Percentiles rank a stretch among this genome's conserved stretches.
These are phyloP conservation scores for Drosophila leonis DNA, from an alignment of 2,888 invertebrate genomes.

Conservation along the genomic window DNA sequence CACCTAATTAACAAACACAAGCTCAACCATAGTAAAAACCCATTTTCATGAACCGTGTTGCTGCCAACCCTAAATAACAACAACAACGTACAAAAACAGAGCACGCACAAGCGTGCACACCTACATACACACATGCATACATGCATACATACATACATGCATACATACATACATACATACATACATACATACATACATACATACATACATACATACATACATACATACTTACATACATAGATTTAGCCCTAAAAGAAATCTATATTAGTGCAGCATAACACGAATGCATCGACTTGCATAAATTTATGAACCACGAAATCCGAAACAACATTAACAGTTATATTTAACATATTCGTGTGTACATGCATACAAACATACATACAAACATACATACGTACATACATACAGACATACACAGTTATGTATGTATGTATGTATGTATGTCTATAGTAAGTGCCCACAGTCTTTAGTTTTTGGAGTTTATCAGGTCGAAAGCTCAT, in stretches of 20 bases:
- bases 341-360: conserved; percentile 2
- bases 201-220: background rate
- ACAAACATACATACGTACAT: no score
- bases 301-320: background rate
- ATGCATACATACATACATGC: no score
- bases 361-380: background rate
- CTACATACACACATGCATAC: background rate
- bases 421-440: background rate
- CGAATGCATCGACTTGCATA: background rate
- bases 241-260: background rate
- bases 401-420: no score
- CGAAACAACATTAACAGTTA: background rate
- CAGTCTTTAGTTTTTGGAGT: background rate
- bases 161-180: no score
- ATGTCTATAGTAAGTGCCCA: background rate
- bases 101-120: background rate
- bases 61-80: conserved; percentile 6
- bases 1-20: conserved; percentile 11
- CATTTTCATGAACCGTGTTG: conserved; percentile 6
- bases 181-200: background rate
- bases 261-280: conserved; percentile 5
- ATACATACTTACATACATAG: no score
- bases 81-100: background rate
- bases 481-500: background rate
- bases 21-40: background rate